These are phyloP conservation scores for Drosophila tsacasi DNA, from an alignment of 1,140 invertebrate species.

Conservation along the genomic window DNA sequence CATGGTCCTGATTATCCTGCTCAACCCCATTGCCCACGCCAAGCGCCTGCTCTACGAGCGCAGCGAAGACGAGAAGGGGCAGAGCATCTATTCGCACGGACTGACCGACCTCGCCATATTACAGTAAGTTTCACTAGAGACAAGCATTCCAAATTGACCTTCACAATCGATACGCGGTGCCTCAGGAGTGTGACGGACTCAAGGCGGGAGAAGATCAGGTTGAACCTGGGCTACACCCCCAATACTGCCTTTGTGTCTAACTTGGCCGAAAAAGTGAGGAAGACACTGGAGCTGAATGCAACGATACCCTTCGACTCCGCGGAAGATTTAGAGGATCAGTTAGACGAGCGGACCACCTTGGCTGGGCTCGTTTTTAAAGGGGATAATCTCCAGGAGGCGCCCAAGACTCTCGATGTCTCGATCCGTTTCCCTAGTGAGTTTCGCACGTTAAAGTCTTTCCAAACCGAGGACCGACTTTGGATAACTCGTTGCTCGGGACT, in stretches of 20 bases:
- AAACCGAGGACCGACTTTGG: conserved; percentile 69
- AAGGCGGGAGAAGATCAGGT: conserved; percentile 62
- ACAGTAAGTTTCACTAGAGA: conserved; percentile 45
- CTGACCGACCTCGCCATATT: conserved; percentile 55
- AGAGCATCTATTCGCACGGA: conserved; percentile 40
- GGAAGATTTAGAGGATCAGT: conserved; percentile 47
- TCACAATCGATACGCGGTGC: not conserved
- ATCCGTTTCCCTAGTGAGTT: conserved; percentile 74
- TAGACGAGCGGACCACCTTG: conserved; percentile 63
- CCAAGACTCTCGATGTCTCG: conserved; percentile 33
- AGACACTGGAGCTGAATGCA: conserved; percentile 41
- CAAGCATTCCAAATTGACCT: not conserved
- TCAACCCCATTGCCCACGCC: conserved; percentile 59
- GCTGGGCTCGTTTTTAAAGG: conserved; percentile 50
- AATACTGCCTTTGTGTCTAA: conserved; percentile 15
- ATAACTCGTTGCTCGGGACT: conserved; percentile 67
- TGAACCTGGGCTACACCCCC: conserved; percentile 48
- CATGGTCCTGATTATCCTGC: conserved; percentile 56
- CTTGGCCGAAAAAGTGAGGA: conserved; percentile 27
- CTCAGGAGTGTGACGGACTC: conserved; percentile 40
- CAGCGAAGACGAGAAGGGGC: conserved; percentile 20
- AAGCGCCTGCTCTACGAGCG: conserved; percentile 49
- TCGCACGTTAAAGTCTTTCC: conserved; percentile 53
- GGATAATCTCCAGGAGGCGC: not conserved
- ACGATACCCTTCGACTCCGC: conserved; percentile 9